Evolutionary conservation across 37 sponge, comb jelly and placozoan species (phyloP).

Genomic region (Mnemiopsis leidyi): DNA sequence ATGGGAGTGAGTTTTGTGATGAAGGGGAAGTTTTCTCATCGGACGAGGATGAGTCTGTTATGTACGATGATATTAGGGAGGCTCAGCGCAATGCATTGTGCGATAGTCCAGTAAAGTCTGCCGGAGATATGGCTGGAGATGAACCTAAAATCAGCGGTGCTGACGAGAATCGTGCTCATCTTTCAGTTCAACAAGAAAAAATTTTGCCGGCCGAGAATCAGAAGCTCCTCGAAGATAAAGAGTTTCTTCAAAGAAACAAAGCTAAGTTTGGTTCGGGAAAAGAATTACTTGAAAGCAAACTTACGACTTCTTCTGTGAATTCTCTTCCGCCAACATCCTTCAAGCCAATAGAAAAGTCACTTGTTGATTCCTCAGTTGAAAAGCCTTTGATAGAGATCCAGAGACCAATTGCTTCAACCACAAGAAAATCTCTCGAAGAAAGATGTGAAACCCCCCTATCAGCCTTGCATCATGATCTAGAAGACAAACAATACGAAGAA

Average conservation of each 20-base stretch:
- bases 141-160: background rate
- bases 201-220: background rate
- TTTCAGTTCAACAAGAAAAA: background rate
- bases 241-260: background rate
- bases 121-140: background rate
- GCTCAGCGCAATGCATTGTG: background rate
- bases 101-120: background rate
- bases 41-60: background rate
- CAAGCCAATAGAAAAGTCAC: background rate
- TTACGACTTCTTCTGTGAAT: background rate
- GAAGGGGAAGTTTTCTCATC: slow-evolving; percentile 55
- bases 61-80: background rate
- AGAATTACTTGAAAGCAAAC: background rate
- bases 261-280: background rate
- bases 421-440: background rate
- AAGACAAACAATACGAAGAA: background rate
- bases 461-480: background rate
- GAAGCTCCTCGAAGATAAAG: background rate
- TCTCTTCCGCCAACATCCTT: background rate
- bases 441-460: background rate
- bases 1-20: slow-evolving; percentile 9
- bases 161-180: background rate
- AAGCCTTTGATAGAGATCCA: background rate
- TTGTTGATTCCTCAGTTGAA: background rate
- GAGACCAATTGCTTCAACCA: background rate